These are phyloP conservation scores for Poecilia gillii DNA, from an alignment of 2,797 vertebrate genomes.

Conservation along the genomic window DNA sequence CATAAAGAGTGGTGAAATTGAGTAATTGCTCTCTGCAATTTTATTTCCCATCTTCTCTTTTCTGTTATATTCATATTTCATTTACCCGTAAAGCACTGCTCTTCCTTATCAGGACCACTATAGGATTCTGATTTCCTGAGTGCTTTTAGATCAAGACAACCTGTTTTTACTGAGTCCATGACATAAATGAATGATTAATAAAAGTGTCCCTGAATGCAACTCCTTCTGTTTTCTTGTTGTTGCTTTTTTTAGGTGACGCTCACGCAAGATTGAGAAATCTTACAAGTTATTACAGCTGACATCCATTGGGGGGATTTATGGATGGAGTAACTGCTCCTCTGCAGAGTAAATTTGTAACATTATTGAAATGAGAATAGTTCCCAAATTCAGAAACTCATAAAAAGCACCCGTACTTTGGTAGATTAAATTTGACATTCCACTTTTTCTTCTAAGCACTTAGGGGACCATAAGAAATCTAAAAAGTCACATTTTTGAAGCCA, in stretches of 20 bases:
- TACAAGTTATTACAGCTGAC: neutral
- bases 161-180: neutral
- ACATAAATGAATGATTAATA: neutral
- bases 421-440: neutral
- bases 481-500: conserved; percentile 3
- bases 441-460: neutral
- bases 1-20: conserved; percentile 19
- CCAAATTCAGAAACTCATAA: conserved; percentile 21
- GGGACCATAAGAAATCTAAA: neutral
- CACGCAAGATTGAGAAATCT: conserved; percentile 27
- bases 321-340: conserved; percentile 16
- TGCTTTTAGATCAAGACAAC: conserved; percentile 20
- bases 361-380: conserved; percentile 14
- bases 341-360: conserved; percentile 21
- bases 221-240: conserved; percentile 3
- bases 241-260: conserved; percentile 32
- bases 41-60: conserved; percentile 2
- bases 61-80: conserved; percentile 1
- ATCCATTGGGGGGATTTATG: conserved; percentile 20
- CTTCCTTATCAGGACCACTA: conserved; percentile 10
- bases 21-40: conserved; percentile 22
- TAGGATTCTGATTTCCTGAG: conserved; percentile 24
- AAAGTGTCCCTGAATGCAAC: neutral
- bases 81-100: neutral
- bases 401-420: neutral